Evolutionary conservation across 2,113 vertebrate genomes (phyloP).

Genomic region (Argyrosomus japonicus): DNA sequence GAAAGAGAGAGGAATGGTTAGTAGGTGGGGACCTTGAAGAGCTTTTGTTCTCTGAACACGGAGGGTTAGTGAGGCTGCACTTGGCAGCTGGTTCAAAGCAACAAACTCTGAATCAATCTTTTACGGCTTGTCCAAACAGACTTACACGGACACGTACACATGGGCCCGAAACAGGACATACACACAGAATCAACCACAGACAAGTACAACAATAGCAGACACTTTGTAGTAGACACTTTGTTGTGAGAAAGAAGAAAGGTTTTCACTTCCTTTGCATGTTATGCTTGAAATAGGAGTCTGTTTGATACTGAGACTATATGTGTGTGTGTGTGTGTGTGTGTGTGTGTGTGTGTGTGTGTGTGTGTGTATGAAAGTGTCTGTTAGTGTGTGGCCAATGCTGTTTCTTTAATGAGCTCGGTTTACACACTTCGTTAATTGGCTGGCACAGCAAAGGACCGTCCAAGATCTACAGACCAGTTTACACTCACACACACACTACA

Average conservation of each 20-base stretch:
- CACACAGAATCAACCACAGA: slow-evolving; percentile 37
- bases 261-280: slow-evolving; percentile 34
- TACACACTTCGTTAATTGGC: slow-evolving; percentile 85
- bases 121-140: slow-evolving; percentile 75
- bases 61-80: slow-evolving; percentile 68
- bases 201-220: slow-evolving; percentile 34
- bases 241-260: slow-evolving; percentile 26
- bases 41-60: slow-evolving; percentile 69
- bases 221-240: slow-evolving; percentile 53
- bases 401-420: slow-evolving; percentile 82
- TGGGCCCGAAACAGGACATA: slow-evolving; percentile 13
- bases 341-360: slow-evolving; percentile 1
- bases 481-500: slow-evolving; percentile 22
- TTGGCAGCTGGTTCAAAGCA: slow-evolving; percentile 77
- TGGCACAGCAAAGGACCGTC: slow-evolving; percentile 68
- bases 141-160: slow-evolving; percentile 32
- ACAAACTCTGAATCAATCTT: slow-evolving; percentile 80
- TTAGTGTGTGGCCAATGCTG: slow-evolving; percentile 50
- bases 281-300: slow-evolving; percentile 50
- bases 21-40: slow-evolving; percentile 72
- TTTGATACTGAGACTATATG: slow-evolving; percentile 45
- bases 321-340: slow-evolving; percentile 44
- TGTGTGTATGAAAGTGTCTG: slow-evolving; percentile 53
- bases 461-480: slow-evolving; percentile 56
- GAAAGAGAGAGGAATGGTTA: slow-evolving; percentile 52